These are phyloP conservation scores for Amazona vittata DNA, from an alignment of 2,113 vertebrate species.

Conservation along the genomic window DNA sequence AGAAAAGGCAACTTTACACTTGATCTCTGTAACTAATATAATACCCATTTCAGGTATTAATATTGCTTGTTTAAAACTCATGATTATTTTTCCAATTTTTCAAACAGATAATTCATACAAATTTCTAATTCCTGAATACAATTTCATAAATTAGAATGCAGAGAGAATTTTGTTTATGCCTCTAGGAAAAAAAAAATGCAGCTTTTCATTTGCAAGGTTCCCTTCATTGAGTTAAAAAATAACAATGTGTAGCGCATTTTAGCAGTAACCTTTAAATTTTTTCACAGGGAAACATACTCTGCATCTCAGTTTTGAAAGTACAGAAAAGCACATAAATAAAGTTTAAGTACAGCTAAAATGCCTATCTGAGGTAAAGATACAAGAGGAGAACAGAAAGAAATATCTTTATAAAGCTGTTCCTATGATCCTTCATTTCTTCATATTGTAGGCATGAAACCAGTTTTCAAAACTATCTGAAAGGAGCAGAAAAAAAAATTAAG, in stretches of 20 bases:
- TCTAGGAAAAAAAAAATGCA: not conserved
- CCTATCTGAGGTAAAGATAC: not conserved
- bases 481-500: not conserved
- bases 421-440: not conserved
- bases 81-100: not conserved
- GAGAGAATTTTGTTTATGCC: not conserved
- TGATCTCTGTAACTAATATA: not conserved
- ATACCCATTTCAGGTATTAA: rapidly evolving
- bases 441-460: not conserved
- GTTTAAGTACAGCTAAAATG: not conserved
- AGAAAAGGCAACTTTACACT: not conserved
- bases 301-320: not conserved
- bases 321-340: not conserved
- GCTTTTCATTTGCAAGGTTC: not conserved
- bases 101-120: not conserved
- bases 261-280: not conserved
- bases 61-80: not conserved
- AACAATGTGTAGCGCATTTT: not conserved
- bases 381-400: not conserved
- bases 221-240: not conserved
- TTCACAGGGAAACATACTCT: not conserved
- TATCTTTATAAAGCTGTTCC: not conserved
- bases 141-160: not conserved
- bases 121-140: not conserved
- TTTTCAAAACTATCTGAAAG: not conserved